Evolutionary conservation across 2,113 vertebrate genomes (phyloP).

Genomic region (Cromileptes altivelis): DNA sequence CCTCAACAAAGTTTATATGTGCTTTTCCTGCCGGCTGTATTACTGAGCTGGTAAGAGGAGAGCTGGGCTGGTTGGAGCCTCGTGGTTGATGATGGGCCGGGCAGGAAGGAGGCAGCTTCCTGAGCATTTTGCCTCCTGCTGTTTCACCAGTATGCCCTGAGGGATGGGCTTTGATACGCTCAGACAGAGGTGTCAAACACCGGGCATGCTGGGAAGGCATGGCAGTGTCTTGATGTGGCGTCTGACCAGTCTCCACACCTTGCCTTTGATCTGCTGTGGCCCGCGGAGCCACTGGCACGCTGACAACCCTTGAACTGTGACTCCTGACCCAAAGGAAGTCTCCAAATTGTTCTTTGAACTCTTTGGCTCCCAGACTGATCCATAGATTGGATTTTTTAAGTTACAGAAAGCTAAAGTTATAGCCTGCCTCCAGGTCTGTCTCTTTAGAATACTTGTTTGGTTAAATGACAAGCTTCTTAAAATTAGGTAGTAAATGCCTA

Average conservation of each 20-base stretch:
- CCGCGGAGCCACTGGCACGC: conserved; percentile 52
- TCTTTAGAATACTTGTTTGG: background rate
- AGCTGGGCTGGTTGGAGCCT: conserved; percentile 35
- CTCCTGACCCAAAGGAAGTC: conserved; percentile 64
- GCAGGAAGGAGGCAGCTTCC: conserved; percentile 88
- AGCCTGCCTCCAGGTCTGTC: too few species aligned
- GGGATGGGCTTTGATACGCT: conserved; percentile 65
- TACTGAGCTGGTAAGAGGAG: conserved; percentile 53
- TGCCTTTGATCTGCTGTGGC: conserved; percentile 78
- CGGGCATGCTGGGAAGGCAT: conserved; percentile 69
- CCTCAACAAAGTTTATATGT: background rate
- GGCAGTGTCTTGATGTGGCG: conserved; percentile 51
- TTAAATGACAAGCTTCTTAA: background rate
- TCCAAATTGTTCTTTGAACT: conserved; percentile 69
- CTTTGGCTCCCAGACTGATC: conserved; percentile 22
- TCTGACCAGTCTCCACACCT: conserved; percentile 55
- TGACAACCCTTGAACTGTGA: conserved; percentile 73
- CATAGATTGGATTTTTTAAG: background rate
- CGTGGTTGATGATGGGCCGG: conserved; percentile 48
- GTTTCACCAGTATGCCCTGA: conserved; percentile 70
- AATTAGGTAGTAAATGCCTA: background rate
- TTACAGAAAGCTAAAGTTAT: too few species aligned
- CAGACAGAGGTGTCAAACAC: conserved; percentile 52
- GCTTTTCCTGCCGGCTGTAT: conserved; percentile 68
- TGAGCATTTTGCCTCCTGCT: conserved; percentile 79